These are phyloP conservation scores for Trachymyrmex septentrionalis DNA, from an alignment of 1,140 invertebrate genomes.

Conservation along the genomic window DNA sequence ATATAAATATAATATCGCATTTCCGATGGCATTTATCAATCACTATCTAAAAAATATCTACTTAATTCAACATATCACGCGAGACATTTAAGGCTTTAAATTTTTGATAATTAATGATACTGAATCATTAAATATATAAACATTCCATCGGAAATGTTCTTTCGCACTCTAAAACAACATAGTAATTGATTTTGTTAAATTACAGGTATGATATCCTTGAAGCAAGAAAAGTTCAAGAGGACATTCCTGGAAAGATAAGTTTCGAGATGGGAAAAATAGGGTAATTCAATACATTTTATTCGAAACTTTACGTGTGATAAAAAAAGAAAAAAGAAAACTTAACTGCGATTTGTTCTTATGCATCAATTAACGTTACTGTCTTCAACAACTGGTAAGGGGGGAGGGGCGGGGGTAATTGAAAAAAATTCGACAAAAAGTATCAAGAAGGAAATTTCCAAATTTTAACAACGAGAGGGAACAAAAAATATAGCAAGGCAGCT, in stretches of 20 bases:
- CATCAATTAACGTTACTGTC: not conserved
- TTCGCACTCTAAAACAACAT: not conserved
- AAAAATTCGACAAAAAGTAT: slow-evolving; percentile 31
- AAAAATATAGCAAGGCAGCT: slow-evolving; percentile 12
- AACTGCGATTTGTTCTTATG: slow-evolving; percentile 8
- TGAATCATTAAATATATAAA: slow-evolving; percentile 6
- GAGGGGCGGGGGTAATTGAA: not conserved
- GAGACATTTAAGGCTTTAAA: not conserved
- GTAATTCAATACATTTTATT: slow-evolving; percentile 5
- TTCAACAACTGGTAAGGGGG: not conserved
- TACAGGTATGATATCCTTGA: slow-evolving; percentile 1
- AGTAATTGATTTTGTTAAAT: slow-evolving; percentile 6
- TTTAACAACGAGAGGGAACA: slow-evolving; percentile 11
- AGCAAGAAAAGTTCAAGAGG: not conserved
- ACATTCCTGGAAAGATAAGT: not conserved
- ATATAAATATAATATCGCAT: slow-evolving; percentile 54
- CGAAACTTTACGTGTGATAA: not conserved
- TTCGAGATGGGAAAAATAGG: not conserved
- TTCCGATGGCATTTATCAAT: slow-evolving; percentile 44
- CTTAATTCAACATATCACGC: not conserved
- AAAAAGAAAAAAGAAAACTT: not conserved
- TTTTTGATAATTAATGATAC: not conserved
- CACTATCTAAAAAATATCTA: not conserved
- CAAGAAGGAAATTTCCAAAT: slow-evolving; percentile 16
- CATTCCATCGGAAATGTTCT: not conserved